Percentiles rank a stretch among this genome's conserved stretches.
These are phyloP conservation scores for Formica selysi DNA, from an alignment of 1,140 invertebrate species.

Conservation along the genomic window DNA sequence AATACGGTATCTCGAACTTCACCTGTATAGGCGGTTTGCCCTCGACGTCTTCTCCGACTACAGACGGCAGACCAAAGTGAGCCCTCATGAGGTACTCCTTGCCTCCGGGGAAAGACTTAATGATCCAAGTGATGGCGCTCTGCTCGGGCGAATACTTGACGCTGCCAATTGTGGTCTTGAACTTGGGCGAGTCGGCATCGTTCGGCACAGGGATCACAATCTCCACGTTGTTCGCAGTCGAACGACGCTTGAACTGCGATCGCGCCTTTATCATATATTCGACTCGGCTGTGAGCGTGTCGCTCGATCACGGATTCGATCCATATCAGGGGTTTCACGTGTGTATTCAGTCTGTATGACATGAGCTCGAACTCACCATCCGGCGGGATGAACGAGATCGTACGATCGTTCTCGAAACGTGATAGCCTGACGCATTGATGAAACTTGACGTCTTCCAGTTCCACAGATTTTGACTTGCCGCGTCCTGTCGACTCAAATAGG, in stretches of 20 bases:
- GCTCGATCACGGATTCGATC: conserved; percentile 99
- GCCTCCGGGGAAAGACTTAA: conserved; percentile 99
- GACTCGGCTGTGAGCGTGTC: conserved; percentile 98
- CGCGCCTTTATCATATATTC: conserved; percentile 99
- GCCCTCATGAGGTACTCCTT: conserved; percentile 99
- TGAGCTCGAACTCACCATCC: conserved; percentile 99
- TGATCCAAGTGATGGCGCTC: conserved; percentile 99
- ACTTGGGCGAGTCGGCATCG: conserved; percentile 99
- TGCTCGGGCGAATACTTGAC: conserved; percentile 99
- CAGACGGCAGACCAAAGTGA: conserved; percentile 99
- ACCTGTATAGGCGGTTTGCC: conserved; percentile 99
- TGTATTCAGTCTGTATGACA: conserved; percentile 99
- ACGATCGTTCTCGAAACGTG: conserved; percentile 99
- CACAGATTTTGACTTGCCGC: conserved; percentile 99
- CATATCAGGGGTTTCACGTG: conserved; percentile 99
- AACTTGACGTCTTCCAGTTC: conserved; percentile 99
- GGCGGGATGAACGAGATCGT: conserved; percentile 99
- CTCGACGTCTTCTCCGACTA: conserved; percentile 97
- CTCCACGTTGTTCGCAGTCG: conserved; percentile 99
- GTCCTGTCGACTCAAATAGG: conserved; percentile 98
- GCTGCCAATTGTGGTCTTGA: conserved; percentile 99
- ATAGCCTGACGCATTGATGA: conserved; percentile 99
- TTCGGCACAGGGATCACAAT: conserved; percentile 99
- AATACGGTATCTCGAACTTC: conserved; percentile 99
- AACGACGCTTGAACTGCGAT: conserved; percentile 99